These are phyloP conservation scores for Anoplius nigerrimus DNA, from an alignment of 2,888 invertebrate species.

Conservation along the genomic window DNA sequence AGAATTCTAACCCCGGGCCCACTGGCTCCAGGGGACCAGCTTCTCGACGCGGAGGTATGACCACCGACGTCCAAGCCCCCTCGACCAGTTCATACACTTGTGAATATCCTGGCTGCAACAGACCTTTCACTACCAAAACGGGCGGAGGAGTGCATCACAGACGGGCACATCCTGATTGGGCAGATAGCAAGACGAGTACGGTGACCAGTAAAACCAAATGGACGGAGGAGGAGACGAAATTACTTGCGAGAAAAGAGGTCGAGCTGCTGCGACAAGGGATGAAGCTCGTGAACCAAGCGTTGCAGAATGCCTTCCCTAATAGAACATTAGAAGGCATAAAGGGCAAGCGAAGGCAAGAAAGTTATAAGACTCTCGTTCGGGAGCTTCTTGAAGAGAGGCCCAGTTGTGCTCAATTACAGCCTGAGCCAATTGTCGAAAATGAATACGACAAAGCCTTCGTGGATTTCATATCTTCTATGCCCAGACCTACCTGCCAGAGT, in stretches of 20 bases:
- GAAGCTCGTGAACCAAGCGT: conserved; percentile 19
- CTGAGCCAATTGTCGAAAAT: not conserved
- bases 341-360: conserved; percentile 43
- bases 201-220: conserved; percentile 7
- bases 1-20: too few species aligned
- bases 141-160: not conserved
- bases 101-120: not conserved
- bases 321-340: conserved; percentile 76
- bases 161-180: conserved; percentile 5
- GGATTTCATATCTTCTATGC: not conserved
- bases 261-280: not conserved
- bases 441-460: not conserved
- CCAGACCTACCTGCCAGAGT: not conserved
- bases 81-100: too few species aligned
- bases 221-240: conserved; percentile 16
- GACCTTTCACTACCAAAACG: conserved; percentile 2
- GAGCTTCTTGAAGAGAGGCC: not conserved
- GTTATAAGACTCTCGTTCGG: not conserved
- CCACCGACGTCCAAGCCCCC: too few species aligned
- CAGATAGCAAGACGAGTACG: not conserved
- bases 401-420: not conserved
- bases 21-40: too few species aligned
- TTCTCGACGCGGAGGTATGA: too few species aligned
- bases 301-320: not conserved
- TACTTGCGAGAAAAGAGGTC: conserved; percentile 25